These are phyloP conservation scores for Timema podura DNA, from an alignment of 2,888 invertebrate species.

Conservation along the genomic window DNA sequence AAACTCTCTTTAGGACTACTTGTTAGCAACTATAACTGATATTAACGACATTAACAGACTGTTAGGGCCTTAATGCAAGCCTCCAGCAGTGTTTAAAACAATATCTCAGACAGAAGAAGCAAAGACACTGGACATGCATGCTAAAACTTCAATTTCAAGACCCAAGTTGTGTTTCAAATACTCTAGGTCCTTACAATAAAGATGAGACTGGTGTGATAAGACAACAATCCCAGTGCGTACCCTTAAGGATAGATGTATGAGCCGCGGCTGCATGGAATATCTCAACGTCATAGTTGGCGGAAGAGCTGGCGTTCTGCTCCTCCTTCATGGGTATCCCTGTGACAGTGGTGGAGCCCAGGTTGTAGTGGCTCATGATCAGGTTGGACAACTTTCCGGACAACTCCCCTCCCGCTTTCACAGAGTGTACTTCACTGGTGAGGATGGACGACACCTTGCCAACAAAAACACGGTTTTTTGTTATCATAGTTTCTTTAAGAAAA, in stretches of 20 bases:
- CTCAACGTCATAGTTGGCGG: slow-evolving; percentile 98
- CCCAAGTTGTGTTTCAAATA: neutral
- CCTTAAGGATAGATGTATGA: slow-evolving; percentile 73
- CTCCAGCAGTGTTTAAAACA: too few species aligned
- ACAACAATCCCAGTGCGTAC: slow-evolving; percentile 35
- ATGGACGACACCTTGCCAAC: slow-evolving; percentile 61
- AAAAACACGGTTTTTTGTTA: slow-evolving; percentile 15
- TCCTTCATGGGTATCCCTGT: slow-evolving; percentile 99
- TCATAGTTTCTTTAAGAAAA: slow-evolving; percentile 16
- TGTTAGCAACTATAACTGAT: too few species aligned
- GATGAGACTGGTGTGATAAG: neutral
- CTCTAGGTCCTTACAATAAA: too few species aligned
- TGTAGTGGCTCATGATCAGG: slow-evolving; percentile 79
- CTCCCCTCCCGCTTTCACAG: slow-evolving; percentile 57
- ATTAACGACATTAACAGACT: too few species aligned
- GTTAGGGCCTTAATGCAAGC: too few species aligned
- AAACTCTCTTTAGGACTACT: too few species aligned
- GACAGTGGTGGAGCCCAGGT: slow-evolving; percentile 92
- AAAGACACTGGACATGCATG: neutral
- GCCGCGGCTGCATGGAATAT: slow-evolving; percentile 86
- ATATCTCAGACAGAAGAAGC: too few species aligned
- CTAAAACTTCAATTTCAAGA: neutral
- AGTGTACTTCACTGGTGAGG: slow-evolving; percentile 75
- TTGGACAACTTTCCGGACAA: slow-evolving; percentile 71
- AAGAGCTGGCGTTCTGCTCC: slow-evolving; percentile 96